Evolutionary conservation across 2,113 vertebrate species (phyloP), one percentile per base, ranked within the genome.

Genomic region (Calypte anna): DNA sequence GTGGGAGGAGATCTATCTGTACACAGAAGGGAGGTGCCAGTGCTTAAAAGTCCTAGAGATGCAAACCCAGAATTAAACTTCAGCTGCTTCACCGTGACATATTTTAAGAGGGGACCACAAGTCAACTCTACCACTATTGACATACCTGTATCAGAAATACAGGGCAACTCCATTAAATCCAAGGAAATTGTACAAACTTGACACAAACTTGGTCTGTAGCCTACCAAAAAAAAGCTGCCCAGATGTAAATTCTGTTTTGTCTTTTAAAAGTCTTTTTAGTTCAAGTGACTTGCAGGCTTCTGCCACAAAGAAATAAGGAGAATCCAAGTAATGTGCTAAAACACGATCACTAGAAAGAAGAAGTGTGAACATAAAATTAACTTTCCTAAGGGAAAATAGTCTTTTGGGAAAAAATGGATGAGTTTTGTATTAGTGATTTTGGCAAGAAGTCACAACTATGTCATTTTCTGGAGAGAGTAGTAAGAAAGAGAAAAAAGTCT

Each of bases 311-410:
- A 59, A 82, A 61, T 16, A 48, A 59, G 12, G 7, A 91, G 70
- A 83, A 48, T 7, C 20, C 14, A 67, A 80, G 38, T 7, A 2
- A 5, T 46, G 69, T 66, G 5, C 5, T 46, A 69, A 24, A 83
- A 59, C 6, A 43, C 0, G 0, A 36, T 6, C 14, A 24, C 31
- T 55, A 40, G 33, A 72, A 82, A 79, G 15, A 5, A 7, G 23
- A 88, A 4, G 2, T 3, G 0, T 20, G 27, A 80, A 57, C 4
- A 31, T 31, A 36, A 75, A 85, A 36, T 20, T 22, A 44, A 43
- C 4, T 50, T 73, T 33, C 21, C 20, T 53, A 61, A 58, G 10
- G n/a, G 21, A 14, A 20, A 40, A 69, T 40, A 57, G 28, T 38
- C 25, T 31, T 7, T 17, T 23, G 4, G 8, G 24, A 55, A 61